Evolutionary conservation across 2,888 invertebrate species (phyloP).

Genomic region (Spisula subtruncata): DNA sequence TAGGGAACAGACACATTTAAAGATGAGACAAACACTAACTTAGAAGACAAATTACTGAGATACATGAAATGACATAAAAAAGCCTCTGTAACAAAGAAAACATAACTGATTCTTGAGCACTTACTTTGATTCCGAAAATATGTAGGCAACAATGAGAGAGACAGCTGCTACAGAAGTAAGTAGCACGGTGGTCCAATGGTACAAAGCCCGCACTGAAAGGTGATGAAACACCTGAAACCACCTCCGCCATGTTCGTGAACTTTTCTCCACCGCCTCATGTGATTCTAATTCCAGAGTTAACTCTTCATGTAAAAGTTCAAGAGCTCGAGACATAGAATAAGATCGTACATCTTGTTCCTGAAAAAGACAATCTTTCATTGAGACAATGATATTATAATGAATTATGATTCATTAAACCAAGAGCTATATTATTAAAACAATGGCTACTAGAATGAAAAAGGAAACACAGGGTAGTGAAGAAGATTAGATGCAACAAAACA

Average conservation of each 20-base stretch:
- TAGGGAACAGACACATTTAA: no score
- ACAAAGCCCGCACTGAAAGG: constrained; percentile 71
- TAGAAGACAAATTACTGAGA: no score
- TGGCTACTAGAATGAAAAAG: no score
- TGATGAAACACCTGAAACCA: constrained; percentile 67
- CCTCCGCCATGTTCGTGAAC: constrained; percentile 49
- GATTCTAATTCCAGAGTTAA: constrained; percentile 68
- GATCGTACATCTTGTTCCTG: constrained; percentile 37
- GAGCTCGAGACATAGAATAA: constrained; percentile 70
- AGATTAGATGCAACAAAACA: no score
- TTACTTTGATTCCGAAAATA: constrained; percentile 66
- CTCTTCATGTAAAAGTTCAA: constrained; percentile 75
- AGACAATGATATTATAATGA: no score
- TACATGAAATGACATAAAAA: no score
- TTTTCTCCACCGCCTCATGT: constrained; percentile 49
- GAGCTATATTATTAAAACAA: no score
- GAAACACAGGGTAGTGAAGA: no score
- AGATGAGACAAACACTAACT: background rate
- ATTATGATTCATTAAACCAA: no score
- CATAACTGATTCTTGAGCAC: constrained; percentile 14
- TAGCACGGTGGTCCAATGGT: constrained; percentile 77
- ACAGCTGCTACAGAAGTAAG: constrained; percentile 55
- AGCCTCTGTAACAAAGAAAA: background rate
- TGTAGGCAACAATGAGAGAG: constrained; percentile 66
- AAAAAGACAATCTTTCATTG: no score